Evolutionary conservation across 2,113 vertebrate genomes (phyloP).

Genomic region (Coregonus clupeaformis): DNA sequence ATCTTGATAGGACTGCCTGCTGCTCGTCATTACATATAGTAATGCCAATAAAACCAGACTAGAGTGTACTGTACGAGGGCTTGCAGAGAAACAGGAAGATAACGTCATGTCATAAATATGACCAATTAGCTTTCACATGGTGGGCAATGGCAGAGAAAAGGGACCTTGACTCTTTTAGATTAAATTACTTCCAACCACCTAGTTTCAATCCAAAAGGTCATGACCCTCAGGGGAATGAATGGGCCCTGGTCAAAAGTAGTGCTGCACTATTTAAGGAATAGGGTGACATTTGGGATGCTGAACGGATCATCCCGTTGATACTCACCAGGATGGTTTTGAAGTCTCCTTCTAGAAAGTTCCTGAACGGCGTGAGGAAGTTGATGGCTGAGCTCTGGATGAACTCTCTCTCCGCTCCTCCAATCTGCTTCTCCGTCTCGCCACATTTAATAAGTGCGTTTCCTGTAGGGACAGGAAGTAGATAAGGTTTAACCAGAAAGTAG

Average conservation of each 20-base stretch:
- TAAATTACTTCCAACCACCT: too few relatives aligned
- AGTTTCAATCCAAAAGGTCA: too few relatives aligned
- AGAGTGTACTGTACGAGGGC: neutral
- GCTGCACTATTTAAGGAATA: too few relatives aligned
- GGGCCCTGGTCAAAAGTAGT: too few relatives aligned
- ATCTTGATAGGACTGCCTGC: neutral
- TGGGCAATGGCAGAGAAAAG: neutral
- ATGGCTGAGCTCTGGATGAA: constrained; percentile 92
- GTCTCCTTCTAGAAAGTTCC: constrained; percentile 97
- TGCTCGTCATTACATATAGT: neutral
- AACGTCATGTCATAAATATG: neutral
- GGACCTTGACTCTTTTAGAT: neutral
- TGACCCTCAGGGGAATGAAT: too few relatives aligned
- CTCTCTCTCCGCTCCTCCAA: constrained; percentile 92
- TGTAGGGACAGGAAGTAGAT: constrained; percentile 56
- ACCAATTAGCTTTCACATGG: neutral
- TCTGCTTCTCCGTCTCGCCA: constrained; percentile 94
- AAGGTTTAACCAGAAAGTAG: neutral
- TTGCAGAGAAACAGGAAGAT: neutral
- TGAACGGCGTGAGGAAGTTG: constrained; percentile 96
- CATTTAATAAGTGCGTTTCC: constrained; percentile 97
- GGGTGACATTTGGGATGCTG: too few relatives aligned
- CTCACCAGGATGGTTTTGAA: constrained; percentile 98
- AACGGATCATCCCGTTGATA: constrained; percentile 24
- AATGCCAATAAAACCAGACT: neutral